A percentile compares a stretch with the other conserved stretches of the same genome.
Conservation (phyloP, 2,113 vertebrate genomes). For the Rhabdornis inornatus region DNA sequence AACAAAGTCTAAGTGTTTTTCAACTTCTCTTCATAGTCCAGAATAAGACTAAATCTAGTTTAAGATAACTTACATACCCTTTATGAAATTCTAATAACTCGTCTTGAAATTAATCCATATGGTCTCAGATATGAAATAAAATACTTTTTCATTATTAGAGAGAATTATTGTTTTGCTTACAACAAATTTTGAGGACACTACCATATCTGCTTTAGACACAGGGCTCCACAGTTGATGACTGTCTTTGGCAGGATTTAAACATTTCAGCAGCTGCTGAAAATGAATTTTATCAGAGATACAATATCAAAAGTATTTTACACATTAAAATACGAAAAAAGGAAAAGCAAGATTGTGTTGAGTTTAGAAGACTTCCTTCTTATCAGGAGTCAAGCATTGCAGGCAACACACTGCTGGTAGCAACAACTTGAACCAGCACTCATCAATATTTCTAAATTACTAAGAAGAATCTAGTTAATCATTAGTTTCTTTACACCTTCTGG, state of each 20-base stretch:
- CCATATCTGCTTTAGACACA: not conserved
- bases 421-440: not conserved
- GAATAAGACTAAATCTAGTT: not conserved
- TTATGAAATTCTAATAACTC: not conserved
- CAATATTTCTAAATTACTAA: slow-evolving; percentile 30
- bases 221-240: not conserved
- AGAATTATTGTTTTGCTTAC: not conserved
- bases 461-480: slow-evolving; percentile 50
- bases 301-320: not conserved
- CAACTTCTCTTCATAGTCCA: not conserved
- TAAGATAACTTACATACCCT: not conserved
- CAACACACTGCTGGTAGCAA: not conserved
- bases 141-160: not conserved
- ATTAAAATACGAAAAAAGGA: not conserved
- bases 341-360: not conserved
- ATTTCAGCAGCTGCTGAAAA: not conserved
- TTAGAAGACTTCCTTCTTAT: not conserved
- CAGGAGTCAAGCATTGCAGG: not conserved
- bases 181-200: not conserved
- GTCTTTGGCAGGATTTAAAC: not conserved
- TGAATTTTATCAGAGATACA: not conserved
- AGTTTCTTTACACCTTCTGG: slow-evolving; percentile 25
- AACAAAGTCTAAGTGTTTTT: not conserved
- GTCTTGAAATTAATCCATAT: not conserved
- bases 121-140: not conserved